Conservation (phyloP, 2,797 vertebrate genomes). For the Falco novaeseelandiae region DNA sequence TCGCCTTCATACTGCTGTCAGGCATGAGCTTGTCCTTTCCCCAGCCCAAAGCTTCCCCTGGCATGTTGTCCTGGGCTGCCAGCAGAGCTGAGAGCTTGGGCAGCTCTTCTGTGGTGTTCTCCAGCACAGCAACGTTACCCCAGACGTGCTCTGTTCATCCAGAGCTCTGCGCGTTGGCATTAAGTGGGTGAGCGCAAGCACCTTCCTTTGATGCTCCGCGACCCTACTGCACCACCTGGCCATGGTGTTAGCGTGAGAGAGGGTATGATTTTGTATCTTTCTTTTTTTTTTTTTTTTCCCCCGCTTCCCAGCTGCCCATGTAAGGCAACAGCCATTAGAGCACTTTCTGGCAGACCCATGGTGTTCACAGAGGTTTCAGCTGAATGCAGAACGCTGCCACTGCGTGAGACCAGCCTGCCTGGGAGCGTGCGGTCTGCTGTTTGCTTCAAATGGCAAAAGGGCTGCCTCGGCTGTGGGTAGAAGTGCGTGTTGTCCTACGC, state of each 20-base stretch:
- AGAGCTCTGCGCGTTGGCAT: background rate
- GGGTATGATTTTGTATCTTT: no score
- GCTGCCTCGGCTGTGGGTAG: background rate
- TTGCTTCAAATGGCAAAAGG: background rate
- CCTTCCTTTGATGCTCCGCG: background rate
- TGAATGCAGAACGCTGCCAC: background rate
- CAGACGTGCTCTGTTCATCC: background rate
- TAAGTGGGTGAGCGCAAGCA: background rate
- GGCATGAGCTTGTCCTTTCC: background rate
- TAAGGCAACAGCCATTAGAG: background rate
- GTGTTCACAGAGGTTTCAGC: background rate
- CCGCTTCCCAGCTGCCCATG: background rate
- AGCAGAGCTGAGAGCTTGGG: background rate
- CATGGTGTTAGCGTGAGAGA: background rate
- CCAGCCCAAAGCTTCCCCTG: background rate
- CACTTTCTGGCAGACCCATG: background rate
- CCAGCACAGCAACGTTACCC: background rate
- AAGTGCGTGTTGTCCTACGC: background rate
- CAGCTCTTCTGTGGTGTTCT: background rate
- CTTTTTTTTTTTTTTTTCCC: background rate
- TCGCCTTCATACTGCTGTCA: background rate
- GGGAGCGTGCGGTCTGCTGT: background rate
- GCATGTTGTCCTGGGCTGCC: rapidly evolving
- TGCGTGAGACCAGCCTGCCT: background rate
- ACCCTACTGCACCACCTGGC: background rate